Evolutionary conservation across 2,113 vertebrate genomes (phyloP), one percentile per base, ranked within the genome.

Genomic region (Tretioscincus oriximinensis): DNA sequence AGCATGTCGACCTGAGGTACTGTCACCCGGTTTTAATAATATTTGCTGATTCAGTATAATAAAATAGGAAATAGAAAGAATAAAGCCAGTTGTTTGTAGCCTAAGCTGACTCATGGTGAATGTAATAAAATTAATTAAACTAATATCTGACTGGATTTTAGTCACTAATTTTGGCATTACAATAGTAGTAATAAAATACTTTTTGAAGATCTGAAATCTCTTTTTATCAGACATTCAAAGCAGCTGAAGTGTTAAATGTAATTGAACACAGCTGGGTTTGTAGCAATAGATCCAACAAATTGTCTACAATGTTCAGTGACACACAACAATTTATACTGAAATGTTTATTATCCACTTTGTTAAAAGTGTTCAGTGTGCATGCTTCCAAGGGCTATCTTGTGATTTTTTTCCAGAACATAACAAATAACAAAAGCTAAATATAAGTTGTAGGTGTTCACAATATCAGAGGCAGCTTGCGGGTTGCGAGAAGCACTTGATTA

Each of bases 1-100:
- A 94, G 89, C 94, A 89, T 94, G 93, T 93, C 88, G 93, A 96
- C 94, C 96, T 93, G 92, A 94, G 88, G 93, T 94, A 95, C 96
- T 97, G 90, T 92, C 90, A 93, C 90, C 90, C 88, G 92, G 91
- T 94, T 95, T 93, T 91, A 88, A 90, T 92, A 95, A 94, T 95
- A 93, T 94, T 94, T 91, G 86, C 84, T 93, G 89, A 91, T 96
- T 96, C 92, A 91, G 86, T 93, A 88, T 77, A 90, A 77, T 80
- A 80, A 86, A 90, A 84, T 89, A 90, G 83, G 83, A 77, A 93
- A 82, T 80, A 94, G 81, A 73, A 85, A 87, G 87, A 88, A 68
- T 35, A 87, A 75, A 88, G 70, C 3, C 66, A 88, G 90, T 89
- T 89, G 80, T 86, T 79, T 51, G 29, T 16, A 24, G 47, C 9